Percentiles rank a stretch among this genome's conserved stretches.
phyloP scores from a whole-genome alignment of 2,888 invertebrate genomes.

The Hipparchia semele region DNA sequence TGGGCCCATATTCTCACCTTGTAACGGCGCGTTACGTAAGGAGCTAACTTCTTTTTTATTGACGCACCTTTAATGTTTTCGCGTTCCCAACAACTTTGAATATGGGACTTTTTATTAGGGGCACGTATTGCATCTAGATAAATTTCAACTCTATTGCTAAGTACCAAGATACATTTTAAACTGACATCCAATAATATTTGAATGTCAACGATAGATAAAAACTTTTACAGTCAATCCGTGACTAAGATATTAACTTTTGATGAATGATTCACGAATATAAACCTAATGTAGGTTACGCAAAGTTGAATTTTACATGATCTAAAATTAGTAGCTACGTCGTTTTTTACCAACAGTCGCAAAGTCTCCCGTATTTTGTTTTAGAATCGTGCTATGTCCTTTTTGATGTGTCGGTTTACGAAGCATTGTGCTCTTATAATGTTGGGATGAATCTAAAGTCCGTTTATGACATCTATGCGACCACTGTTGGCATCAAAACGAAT shows the following conservation, averaged over 20 bases:
- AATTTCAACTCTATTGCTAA: constrained; percentile 43
- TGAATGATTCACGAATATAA: constrained; percentile 38
- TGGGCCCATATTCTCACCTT: constrained; percentile 63
- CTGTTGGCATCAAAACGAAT: constrained; percentile 64
- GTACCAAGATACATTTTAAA: constrained; percentile 48
- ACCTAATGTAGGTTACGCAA: constrained; percentile 27
- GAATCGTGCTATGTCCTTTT: constrained; percentile 67
- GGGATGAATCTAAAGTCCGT: constrained; percentile 70
- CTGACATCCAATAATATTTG: constrained; percentile 48
- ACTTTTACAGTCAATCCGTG: constrained; percentile 61
- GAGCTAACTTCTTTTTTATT: constrained; percentile 81
- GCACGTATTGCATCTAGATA: constrained; percentile 32
- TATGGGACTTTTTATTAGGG: constrained; percentile 71
- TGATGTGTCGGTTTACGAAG: constrained; percentile 66
- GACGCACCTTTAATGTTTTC: constrained; percentile 77
- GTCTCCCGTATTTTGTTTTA: constrained; percentile 67
- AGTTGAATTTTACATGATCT: constrained; percentile 43
- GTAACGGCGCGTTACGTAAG: constrained; percentile 72
- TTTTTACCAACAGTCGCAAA: constrained; percentile 48
- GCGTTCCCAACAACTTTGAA: constrained; percentile 77
- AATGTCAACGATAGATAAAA: constrained; percentile 73
- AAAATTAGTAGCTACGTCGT: constrained; percentile 43
- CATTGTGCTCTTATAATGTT: constrained; percentile 73
- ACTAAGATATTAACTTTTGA: constrained; percentile 45
- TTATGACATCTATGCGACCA: constrained; percentile 72